These are phyloP conservation scores for Podarcis lilfordi DNA, from an alignment of 2,797 vertebrate genomes.

Conservation along the genomic window DNA sequence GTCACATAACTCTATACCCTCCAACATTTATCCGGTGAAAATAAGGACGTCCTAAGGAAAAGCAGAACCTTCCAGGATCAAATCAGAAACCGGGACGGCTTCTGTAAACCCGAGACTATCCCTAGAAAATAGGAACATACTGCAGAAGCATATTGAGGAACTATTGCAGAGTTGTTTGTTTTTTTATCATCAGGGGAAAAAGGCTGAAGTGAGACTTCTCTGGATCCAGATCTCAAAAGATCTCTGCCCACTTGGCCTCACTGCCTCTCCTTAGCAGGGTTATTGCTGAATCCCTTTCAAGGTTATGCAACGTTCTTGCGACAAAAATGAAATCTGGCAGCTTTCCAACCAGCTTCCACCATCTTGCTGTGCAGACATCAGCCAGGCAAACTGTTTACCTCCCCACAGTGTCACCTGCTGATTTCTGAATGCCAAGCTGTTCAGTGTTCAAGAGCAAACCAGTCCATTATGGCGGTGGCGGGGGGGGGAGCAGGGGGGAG, in stretches of 20 bases:
- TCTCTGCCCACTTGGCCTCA: too few species aligned
- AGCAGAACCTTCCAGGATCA: too few species aligned
- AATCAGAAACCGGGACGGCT: too few species aligned
- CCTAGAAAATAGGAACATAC: too few species aligned
- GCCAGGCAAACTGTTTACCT: not conserved
- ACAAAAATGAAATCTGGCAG: not conserved
- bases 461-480: not conserved
- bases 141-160: too few species aligned
- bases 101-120: too few species aligned
- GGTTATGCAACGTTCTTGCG: not conserved
- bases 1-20: too few species aligned
- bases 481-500: not conserved
- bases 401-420: too few species aligned
- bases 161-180: too few species aligned
- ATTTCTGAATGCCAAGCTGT: not conserved
- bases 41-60: too few species aligned
- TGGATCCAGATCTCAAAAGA: not conserved
- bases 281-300: not conserved
- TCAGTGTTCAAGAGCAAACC: not conserved
- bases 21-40: too few species aligned
- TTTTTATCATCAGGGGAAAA: not conserved
- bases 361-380: too few species aligned
- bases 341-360: not conserved
- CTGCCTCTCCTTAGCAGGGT: not conserved
- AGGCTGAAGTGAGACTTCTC: not conserved